These are phyloP conservation scores for Diorhabda sublineata DNA, from an alignment of 1,140 invertebrate species.

Conservation along the genomic window DNA sequence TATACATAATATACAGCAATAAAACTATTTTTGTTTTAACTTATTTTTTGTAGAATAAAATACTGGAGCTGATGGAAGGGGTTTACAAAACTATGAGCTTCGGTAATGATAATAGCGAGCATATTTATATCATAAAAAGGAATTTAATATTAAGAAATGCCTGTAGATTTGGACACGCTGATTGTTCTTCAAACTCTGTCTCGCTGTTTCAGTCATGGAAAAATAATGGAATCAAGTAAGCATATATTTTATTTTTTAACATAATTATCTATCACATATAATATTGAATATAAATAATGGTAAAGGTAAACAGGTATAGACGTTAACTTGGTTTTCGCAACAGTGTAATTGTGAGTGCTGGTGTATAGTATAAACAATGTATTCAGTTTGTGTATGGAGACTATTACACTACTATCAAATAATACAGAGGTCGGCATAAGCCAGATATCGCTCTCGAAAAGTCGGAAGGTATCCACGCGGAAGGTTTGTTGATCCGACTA, in stretches of 20 bases:
- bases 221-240: no score
- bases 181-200: slow-evolving; percentile 45
- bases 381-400: neutral
- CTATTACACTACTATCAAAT: neutral
- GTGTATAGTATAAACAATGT: slow-evolving; percentile 10
- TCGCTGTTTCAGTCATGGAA: no score
- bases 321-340: no score
- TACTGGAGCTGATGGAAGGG: slow-evolving; percentile 5
- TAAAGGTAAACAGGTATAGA: no score
- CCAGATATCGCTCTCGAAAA: neutral
- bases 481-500: no score
- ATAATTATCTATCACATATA: no score
- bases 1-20: no score
- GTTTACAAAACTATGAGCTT: slow-evolving; percentile 24
- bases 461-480: no score
- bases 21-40: no score
- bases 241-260: no score
- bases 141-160: slow-evolving; percentile 49
- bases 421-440: neutral
- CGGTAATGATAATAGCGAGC: slow-evolving; percentile 30
- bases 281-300: no score
- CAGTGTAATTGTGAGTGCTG: no score
- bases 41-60: neutral
- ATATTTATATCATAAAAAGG: slow-evolving; percentile 45
- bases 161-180: slow-evolving; percentile 49